A percentile compares a stretch with the other conserved stretches of the same genome.
These are phyloP conservation scores for Endomychus coccineus DNA, from an alignment of 2,888 invertebrate genomes.

Conservation along the genomic window DNA sequence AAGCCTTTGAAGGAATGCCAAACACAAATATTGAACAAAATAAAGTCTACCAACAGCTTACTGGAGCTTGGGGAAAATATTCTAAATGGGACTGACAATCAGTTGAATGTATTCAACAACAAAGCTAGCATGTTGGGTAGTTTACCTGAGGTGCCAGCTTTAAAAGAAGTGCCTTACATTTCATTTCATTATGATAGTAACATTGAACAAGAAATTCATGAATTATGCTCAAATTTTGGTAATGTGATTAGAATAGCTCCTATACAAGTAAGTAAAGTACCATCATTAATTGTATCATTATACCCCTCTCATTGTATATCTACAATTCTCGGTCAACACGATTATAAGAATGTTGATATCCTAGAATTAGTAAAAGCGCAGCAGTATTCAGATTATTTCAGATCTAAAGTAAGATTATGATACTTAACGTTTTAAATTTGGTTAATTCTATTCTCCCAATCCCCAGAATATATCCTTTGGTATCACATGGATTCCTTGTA, in stretches of 20 bases:
- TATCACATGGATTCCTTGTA: no score
- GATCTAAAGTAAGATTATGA: no score
- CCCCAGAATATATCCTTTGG: no score
- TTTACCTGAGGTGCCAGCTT: slow-evolving; percentile 50
- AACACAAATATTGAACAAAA: slow-evolving; percentile 38
- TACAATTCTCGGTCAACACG: no score
- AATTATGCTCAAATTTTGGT: slow-evolving; percentile 32
- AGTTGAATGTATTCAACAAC: no score
- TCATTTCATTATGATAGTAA: slow-evolving; percentile 44
- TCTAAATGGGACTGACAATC: slow-evolving; percentile 20
- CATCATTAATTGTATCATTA: no score
- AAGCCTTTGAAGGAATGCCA: slow-evolving; percentile 41
- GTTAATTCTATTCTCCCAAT: no score
- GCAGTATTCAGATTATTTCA: no score
- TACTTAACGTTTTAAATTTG: no score
- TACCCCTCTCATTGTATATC: no score
- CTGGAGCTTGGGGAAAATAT: slow-evolving; percentile 33
- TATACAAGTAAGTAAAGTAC: slow-evolving; percentile 34
- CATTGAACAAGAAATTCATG: slow-evolving; percentile 27
- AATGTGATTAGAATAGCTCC: slow-evolving; percentile 34
- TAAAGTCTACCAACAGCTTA: slow-evolving; percentile 36
- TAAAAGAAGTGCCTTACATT: slow-evolving; percentile 50
- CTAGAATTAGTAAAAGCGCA: no score
- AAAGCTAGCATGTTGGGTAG: slow-evolving; percentile 40
- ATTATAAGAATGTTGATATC: no score